These are phyloP conservation scores for Pampusana beccarii DNA, from an alignment of 2,113 vertebrate species.

Conservation along the genomic window DNA sequence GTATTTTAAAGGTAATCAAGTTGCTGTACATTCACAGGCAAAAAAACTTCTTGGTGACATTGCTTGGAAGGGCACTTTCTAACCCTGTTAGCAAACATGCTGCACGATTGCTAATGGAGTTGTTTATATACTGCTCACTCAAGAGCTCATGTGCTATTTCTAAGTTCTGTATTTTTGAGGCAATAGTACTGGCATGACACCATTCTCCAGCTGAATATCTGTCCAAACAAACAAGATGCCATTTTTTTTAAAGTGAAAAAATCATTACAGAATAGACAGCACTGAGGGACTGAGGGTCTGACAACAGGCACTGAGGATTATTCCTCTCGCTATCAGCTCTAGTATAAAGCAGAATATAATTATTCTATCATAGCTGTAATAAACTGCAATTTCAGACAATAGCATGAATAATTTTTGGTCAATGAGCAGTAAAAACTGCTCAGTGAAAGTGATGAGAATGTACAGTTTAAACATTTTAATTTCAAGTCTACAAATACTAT, in stretches of 20 bases:
- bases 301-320: background rate
- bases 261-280: background rate
- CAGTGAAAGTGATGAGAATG: background rate
- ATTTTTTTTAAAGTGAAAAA: constrained; percentile 3
- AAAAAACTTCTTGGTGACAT: background rate
- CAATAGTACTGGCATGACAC: background rate
- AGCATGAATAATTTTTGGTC: constrained; percentile 37
- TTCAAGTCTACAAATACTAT: constrained; percentile 11
- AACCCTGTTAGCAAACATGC: constrained; percentile 40
- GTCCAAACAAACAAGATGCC: background rate
- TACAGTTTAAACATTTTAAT: background rate
- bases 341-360: background rate
- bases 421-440: constrained; percentile 14
- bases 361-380: constrained; percentile 31
- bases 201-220: background rate
- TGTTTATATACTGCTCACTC: constrained; percentile 28
- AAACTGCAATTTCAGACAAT: constrained; percentile 45
- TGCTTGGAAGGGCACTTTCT: constrained; percentile 49
- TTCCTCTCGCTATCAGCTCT: background rate
- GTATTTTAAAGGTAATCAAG: background rate
- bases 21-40: background rate
- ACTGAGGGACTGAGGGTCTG: background rate
- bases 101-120: background rate
- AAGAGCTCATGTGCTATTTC: background rate
- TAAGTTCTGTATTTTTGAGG: constrained; percentile 5